Evolutionary conservation across 1,140 invertebrate genomes (phyloP).

Genomic region (Papilio glaucus): DNA sequence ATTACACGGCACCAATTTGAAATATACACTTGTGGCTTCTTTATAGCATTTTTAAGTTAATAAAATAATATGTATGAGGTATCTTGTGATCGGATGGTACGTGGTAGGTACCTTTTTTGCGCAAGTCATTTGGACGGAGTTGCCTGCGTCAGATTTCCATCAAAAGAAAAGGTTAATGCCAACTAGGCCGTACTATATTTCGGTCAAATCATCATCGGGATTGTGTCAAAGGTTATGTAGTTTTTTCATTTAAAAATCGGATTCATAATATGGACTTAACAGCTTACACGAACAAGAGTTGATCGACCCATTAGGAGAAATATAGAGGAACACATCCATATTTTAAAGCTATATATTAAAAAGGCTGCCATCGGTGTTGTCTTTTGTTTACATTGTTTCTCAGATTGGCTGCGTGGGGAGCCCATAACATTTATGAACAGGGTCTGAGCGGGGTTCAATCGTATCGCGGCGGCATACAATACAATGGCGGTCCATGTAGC

Average conservation of each 20-base stretch:
- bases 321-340: background rate
- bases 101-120: no score
- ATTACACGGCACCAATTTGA: conserved; percentile 17
- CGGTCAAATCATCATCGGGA: no score
- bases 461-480: conserved; percentile 26
- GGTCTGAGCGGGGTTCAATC: conserved; percentile 25
- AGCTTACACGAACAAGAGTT: background rate
- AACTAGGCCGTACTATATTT: no score
- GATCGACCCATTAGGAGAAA: conserved; percentile 1
- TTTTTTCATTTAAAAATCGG: no score
- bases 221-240: no score
- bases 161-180: no score
- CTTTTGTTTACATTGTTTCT: conserved; percentile 12
- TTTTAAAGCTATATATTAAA: background rate
- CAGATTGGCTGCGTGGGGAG: conserved; percentile 20
- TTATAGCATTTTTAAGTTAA: background rate
- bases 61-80: background rate
- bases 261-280: background rate
- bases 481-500: conserved; percentile 30
- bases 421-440: conserved; percentile 24
- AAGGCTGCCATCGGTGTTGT: background rate
- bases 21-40: background rate
- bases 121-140: no score
- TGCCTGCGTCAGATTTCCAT: no score
- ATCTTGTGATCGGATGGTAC: no score